These are phyloP conservation scores for Patagioenas fasciata DNA, from an alignment of 2,113 vertebrate species.

Conservation along the genomic window DNA sequence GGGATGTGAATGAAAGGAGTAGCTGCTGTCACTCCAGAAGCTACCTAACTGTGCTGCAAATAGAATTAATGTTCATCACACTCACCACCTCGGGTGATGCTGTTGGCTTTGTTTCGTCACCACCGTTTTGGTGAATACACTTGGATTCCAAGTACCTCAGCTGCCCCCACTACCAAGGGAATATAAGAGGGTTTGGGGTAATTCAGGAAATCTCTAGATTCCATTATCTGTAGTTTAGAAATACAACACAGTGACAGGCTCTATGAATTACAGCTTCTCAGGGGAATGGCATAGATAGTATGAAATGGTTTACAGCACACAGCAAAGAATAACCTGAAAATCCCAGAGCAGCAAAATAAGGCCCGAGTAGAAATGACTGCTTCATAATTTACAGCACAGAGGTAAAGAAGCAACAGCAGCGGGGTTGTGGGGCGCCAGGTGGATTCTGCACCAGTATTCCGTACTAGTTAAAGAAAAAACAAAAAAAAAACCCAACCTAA, in stretches of 20 bases:
- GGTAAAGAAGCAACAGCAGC: neutral
- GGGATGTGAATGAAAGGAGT: neutral
- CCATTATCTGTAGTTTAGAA: neutral
- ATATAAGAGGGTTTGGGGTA: neutral
- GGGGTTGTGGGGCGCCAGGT: accelerated
- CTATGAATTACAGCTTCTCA: neutral
- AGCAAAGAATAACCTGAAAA: neutral
- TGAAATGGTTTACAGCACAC: neutral
- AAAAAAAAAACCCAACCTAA: no score
- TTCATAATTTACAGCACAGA: neutral
- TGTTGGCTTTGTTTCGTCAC: neutral
- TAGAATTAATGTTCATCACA: neutral
- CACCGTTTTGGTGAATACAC: neutral
- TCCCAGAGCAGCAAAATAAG: neutral
- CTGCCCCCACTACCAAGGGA: neutral
- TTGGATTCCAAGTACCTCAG: neutral
- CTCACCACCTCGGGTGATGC: neutral
- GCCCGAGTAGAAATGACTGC: neutral
- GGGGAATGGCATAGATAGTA: neutral
- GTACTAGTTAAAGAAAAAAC: neutral
- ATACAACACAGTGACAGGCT: neutral
- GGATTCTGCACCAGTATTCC: neutral
- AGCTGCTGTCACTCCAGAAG: neutral
- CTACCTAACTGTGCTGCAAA: neutral
- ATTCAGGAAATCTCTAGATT: neutral